Percentiles rank a stretch among this genome's conserved stretches.
phyloP scores from a whole-genome alignment of 2,113 vertebrate genomes.

The Chrysemys picta region DNA sequence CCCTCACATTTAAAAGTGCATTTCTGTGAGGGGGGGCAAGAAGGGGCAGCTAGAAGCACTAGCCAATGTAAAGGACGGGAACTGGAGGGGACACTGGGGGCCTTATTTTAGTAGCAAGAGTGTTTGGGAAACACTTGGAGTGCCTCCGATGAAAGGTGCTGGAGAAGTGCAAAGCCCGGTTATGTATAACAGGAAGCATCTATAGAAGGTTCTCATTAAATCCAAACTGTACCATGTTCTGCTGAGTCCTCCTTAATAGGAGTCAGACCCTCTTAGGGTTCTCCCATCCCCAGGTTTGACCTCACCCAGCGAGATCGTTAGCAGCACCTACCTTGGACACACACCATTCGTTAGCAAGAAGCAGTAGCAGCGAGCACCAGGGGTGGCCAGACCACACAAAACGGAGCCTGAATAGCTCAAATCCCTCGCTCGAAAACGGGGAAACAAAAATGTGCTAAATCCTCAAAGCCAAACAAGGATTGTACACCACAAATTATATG shows the following conservation, averaged over 20 bases:
- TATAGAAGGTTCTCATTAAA: not conserved
- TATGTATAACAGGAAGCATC: not conserved
- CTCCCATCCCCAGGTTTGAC: not conserved
- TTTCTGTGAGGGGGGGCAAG: not conserved
- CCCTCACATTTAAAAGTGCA: not conserved
- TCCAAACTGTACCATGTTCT: not conserved
- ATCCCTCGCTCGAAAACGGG: not conserved
- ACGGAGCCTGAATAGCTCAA: rapidly evolving
- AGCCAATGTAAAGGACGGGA: not conserved
- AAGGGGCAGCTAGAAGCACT: not conserved
- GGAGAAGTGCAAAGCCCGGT: not conserved
- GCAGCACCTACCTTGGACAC: not conserved
- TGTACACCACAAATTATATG: constrained; percentile 66
- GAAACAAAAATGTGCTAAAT: constrained; percentile 61
- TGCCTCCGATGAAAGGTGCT: not conserved
- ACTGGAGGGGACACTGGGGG: not conserved
- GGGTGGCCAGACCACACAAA: constrained; percentile 68
- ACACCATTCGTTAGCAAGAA: not conserved
- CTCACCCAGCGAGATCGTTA: not conserved
- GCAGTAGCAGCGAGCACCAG: not conserved
- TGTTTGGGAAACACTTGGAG: not conserved
- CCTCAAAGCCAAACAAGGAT: constrained; percentile 55
- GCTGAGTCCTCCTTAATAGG: not conserved
- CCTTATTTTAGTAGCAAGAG: not conserved
- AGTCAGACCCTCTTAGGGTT: not conserved